These are phyloP conservation scores for Opisthograptis luteolata DNA, from an alignment of 2,888 invertebrate species.

Conservation along the genomic window DNA sequence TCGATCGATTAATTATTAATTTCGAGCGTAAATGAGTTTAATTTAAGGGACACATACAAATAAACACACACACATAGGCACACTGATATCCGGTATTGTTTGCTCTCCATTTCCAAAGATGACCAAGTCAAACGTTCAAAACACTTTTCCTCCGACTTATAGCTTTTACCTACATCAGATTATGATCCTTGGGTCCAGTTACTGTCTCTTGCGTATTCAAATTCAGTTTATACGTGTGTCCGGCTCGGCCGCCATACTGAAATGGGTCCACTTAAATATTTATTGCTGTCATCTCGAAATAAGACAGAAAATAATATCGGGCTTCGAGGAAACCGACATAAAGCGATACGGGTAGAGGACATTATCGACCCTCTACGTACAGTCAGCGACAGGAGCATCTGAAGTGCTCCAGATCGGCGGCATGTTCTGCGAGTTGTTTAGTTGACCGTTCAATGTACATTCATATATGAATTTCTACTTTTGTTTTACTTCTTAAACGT, in stretches of 20 bases:
- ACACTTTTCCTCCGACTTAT: neutral
- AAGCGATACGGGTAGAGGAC: slow-evolving; percentile 7
- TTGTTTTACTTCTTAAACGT: too few relatives aligned
- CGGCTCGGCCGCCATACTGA: slow-evolving; percentile 31
- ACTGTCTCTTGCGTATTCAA: slow-evolving; percentile 27
- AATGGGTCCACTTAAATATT: slow-evolving; percentile 34
- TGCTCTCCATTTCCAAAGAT: too few relatives aligned
- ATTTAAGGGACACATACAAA: too few relatives aligned
- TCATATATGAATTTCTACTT: too few relatives aligned
- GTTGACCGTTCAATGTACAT: too few relatives aligned
- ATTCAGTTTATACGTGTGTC: slow-evolving; percentile 31
- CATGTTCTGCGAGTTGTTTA: too few relatives aligned
- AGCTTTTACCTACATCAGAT: slow-evolving; percentile 1
- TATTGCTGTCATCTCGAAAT: slow-evolving; percentile 28
- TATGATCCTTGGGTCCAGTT: slow-evolving; percentile 12
- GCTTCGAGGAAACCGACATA: slow-evolving; percentile 9
- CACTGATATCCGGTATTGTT: too few relatives aligned
- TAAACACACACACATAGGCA: neutral
- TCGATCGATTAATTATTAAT: too few relatives aligned
- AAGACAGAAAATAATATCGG: slow-evolving; percentile 25
- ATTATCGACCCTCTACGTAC: slow-evolving; percentile 7
- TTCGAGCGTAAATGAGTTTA: too few relatives aligned
- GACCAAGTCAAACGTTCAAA: neutral
- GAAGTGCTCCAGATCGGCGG: too few relatives aligned
- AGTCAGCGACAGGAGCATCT: too few relatives aligned